Evolutionary conservation across 2,888 invertebrate genomes (phyloP), one percentile per base, ranked within the genome.

Genomic region (Neoaliturus tenellus): DNA sequence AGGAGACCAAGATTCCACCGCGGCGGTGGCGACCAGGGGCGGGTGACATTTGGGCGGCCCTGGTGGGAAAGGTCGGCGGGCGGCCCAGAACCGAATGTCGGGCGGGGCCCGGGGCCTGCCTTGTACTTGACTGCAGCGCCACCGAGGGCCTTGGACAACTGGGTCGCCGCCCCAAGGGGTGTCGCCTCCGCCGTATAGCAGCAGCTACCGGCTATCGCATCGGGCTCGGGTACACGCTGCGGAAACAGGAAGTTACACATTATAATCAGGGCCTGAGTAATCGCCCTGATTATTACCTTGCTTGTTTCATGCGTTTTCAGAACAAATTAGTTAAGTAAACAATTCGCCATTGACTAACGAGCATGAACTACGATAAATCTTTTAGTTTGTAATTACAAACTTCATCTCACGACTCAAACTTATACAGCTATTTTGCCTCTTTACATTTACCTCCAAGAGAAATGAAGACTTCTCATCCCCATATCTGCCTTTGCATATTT

Each of bases 21-120:
- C 12, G n/a, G 17, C 4, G 58, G 6, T 5, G 25, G 6, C 58
- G 58, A 17, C 58, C 4, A 5, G 6, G 58, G 5, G 25, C 62
- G 28, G 62, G 62, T 62, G 62, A 62, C 62, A 62, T 62, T 62
- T 62, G 62, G 62, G 62, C 62, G 62, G 2, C 62, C 62, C 10
- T 62, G 62, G 28, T 12, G 62, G n/a, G 28, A 62, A 62, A 62
- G 62, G 62, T 62, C 62, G 14, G 28, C 31, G 62, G 62, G 28
- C 62, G 62, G 62, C 25, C 55, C 55, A 55, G 55, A 55, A 55
- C 23, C 25, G 55, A 55, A 6, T 48, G 48, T n/a, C 48, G 55
- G 55, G 62, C 62, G 62, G 25, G 28, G 62, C 62, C 25, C 25
- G 28, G 62, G 62, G 3, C 62, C 31, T 28, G 62, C 31, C 62